Percentiles rank a stretch among this genome's conserved stretches.
phyloP scores from a whole-genome alignment of 2,888 invertebrate genomes.

The Sericinus montela region DNA sequence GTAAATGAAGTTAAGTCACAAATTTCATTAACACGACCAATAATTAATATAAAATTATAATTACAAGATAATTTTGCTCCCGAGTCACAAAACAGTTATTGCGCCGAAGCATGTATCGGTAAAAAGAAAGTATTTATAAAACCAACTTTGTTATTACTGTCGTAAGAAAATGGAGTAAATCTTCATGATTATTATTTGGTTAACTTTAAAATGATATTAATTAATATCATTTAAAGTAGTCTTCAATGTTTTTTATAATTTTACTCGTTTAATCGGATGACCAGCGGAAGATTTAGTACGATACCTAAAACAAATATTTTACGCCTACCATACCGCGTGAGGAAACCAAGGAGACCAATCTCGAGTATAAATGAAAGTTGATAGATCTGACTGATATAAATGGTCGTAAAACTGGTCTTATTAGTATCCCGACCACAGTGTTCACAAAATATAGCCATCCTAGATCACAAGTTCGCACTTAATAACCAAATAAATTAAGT shows the following conservation, averaged over 20 bases:
- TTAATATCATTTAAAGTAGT: slow-evolving; percentile 69
- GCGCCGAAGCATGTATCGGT: slow-evolving; percentile 54
- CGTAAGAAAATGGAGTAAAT: slow-evolving; percentile 41
- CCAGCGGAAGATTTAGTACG: slow-evolving; percentile 35
- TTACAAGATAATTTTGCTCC: slow-evolving; percentile 75
- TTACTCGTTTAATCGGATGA: slow-evolving; percentile 22
- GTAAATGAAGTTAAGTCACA: slow-evolving; percentile 62
- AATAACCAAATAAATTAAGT: slow-evolving; percentile 75
- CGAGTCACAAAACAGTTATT: slow-evolving; percentile 66
- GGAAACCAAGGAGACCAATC: slow-evolving; percentile 70
- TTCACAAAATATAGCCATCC: slow-evolving; percentile 62
- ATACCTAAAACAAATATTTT: slow-evolving; percentile 55
- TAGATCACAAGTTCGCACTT: slow-evolving; percentile 76
- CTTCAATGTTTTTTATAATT: slow-evolving; percentile 20
- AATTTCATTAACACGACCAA: slow-evolving; percentile 56
- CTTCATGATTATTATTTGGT: slow-evolving; percentile 37
- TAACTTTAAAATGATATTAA: slow-evolving; percentile 73
- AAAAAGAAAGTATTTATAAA: slow-evolving; percentile 62
- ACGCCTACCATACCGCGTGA: slow-evolving; percentile 51
- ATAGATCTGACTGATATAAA: slow-evolving; percentile 51
- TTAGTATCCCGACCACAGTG: slow-evolving; percentile 72
- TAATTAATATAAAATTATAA: slow-evolving; percentile 74
- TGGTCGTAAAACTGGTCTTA: slow-evolving; percentile 68
- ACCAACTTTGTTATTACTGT: slow-evolving; percentile 46
- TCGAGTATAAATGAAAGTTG: slow-evolving; percentile 47